Evolutionary conservation across 1,140 invertebrate genomes (phyloP).

Genomic region (Harpegnathos saltator): DNA sequence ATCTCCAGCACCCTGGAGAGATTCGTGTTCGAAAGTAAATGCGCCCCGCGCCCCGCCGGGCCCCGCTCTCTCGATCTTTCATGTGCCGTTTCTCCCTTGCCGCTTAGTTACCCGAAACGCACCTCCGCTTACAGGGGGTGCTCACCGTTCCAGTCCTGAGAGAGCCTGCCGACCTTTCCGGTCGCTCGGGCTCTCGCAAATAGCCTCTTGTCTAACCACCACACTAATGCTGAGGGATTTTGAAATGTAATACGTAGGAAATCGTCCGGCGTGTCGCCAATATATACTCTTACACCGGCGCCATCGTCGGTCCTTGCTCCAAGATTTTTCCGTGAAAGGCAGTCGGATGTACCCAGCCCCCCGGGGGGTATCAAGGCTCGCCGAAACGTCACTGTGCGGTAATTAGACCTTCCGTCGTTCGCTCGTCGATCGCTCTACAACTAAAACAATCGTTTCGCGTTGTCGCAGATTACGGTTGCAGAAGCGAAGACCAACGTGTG

Average conservation of each 20-base stretch:
- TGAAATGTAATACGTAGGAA: conserved; percentile 74
- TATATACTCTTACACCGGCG: conserved; percentile 24
- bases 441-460: too few relatives aligned
- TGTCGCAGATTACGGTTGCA: too few relatives aligned
- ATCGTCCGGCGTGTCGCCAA: conserved; percentile 62
- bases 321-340: background rate
- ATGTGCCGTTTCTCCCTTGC: conserved; percentile 22
- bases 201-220: conserved; percentile 65
- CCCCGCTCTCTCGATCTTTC: conserved; percentile 50
- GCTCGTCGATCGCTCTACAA: too few relatives aligned
- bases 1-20: conserved; percentile 19
- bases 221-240: conserved; percentile 67
- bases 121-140: conserved; percentile 32
- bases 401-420: background rate
- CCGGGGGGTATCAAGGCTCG: background rate
- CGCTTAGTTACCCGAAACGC: conserved; percentile 66
- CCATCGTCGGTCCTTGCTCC: background rate
- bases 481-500: too few relatives aligned
- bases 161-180: conserved; percentile 52
- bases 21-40: conserved; percentile 64
- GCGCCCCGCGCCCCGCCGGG: background rate
- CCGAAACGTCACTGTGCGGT: background rate
- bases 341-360: background rate
- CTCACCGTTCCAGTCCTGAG: conserved; percentile 44
- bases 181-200: conserved; percentile 58